Conservation (phyloP, 2,888 invertebrate genomes). For the Phyllotreta striolata region DNA sequence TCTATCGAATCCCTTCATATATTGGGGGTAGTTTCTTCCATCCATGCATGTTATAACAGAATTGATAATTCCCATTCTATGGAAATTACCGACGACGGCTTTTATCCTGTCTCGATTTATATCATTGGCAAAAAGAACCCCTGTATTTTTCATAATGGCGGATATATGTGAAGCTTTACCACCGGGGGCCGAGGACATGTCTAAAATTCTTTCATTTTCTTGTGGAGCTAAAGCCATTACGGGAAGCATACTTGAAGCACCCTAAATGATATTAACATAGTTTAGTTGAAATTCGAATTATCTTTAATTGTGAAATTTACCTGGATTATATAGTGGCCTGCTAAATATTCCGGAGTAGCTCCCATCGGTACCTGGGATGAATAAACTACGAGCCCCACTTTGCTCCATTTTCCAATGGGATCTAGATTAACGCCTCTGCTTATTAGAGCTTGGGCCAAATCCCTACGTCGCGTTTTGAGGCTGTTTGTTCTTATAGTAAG, state of each 20-base stretch:
- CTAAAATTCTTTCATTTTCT: slow-evolving; percentile 92
- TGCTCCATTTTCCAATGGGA: slow-evolving; percentile 98
- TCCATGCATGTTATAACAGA: slow-evolving; percentile 89
- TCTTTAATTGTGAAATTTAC: slow-evolving; percentile 4
- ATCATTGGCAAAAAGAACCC: slow-evolving; percentile 95
- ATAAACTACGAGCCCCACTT: slow-evolving; percentile 95
- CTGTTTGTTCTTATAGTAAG: slow-evolving; percentile 96
- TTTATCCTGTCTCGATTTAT: slow-evolving; percentile 87
- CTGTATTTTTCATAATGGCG: slow-evolving; percentile 98
- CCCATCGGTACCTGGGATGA: slow-evolving; percentile 96
- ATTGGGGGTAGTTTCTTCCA: slow-evolving; percentile 82
- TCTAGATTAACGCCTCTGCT: slow-evolving; percentile 98
- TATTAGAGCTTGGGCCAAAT: slow-evolving; percentile 93
- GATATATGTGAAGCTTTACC: slow-evolving; percentile 99
- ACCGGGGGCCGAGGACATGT: slow-evolving; percentile 98
- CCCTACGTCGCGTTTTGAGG: slow-evolving; percentile 89
- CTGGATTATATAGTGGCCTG: slow-evolving; percentile 43
- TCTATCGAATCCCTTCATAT: slow-evolving; percentile 86
- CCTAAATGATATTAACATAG: slow-evolving; percentile 19
- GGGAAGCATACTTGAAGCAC: slow-evolving; percentile 92
- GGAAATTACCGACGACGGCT: slow-evolving; percentile 95
- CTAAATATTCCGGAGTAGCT: slow-evolving; percentile 74
- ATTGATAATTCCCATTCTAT: slow-evolving; percentile 95
- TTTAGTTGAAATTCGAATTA: not conserved
- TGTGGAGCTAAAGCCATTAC: slow-evolving; percentile 98